Evolutionary conservation across 1,140 invertebrate genomes (phyloP).

Genomic region (Procambarus virginalis): DNA sequence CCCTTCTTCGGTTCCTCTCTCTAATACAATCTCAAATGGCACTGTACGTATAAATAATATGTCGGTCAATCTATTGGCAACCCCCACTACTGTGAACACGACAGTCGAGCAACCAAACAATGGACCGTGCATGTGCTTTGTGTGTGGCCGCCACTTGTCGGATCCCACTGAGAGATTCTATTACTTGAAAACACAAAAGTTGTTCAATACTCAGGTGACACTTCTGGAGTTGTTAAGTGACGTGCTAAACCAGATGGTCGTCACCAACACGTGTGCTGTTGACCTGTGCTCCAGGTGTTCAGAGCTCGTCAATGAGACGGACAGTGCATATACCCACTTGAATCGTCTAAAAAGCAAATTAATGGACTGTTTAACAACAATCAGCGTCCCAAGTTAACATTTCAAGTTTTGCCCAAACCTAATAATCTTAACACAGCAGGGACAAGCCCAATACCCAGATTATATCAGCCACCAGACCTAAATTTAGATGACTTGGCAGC

Average conservation of each 20-base stretch:
- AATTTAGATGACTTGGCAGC: conserved; percentile 37
- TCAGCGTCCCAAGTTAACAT: conserved; percentile 43
- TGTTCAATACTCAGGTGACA: conserved; percentile 37
- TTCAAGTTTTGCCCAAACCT: conserved; percentile 42
- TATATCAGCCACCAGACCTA: conserved; percentile 27
- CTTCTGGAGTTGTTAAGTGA: conserved; percentile 40
- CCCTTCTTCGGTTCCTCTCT: neutral
- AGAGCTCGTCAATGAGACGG: conserved; percentile 44
- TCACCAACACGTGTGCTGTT: conserved; percentile 38
- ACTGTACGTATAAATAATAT: conserved; percentile 4
- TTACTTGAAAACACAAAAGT: conserved; percentile 39
- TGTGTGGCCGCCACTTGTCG: conserved; percentile 29
- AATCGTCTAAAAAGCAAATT: conserved; percentile 36
- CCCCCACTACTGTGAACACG: conserved; percentile 20
- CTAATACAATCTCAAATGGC: conserved; percentile 7
- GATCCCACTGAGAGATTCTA: conserved; percentile 41
- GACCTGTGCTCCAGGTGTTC: conserved; percentile 49
- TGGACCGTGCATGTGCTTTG: conserved; percentile 48
- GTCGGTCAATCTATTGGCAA: conserved; percentile 10
- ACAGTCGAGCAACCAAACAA: conserved; percentile 49
- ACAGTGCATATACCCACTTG: conserved; percentile 33
- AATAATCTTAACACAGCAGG: neutral
- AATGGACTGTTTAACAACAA: conserved; percentile 27
- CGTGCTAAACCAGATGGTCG: conserved; percentile 40
- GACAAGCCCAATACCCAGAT: neutral